Conservation (phyloP, 2,113 vertebrate genomes). For the Mohoua ochrocephala region DNA sequence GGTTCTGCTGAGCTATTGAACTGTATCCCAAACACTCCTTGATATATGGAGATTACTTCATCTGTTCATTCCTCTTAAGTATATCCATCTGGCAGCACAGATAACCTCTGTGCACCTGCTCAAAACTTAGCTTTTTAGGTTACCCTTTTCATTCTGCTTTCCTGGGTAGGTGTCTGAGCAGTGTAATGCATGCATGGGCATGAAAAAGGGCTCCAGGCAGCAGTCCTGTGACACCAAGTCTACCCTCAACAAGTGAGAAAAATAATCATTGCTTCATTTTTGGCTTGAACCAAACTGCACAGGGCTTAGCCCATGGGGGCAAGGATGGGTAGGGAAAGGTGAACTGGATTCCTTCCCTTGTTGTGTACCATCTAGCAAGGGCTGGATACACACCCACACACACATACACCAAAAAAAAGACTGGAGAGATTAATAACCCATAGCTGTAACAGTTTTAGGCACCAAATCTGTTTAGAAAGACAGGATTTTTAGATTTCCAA, state of each 20-base stretch:
- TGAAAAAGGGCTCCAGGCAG: not conserved
- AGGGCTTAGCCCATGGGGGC: not conserved
- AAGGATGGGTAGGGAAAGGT: not conserved
- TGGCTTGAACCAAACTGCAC: not conserved
- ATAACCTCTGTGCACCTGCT: not conserved
- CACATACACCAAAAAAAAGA: not conserved
- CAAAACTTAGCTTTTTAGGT: not conserved
- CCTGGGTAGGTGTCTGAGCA: rapidly evolving
- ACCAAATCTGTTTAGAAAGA: not conserved
- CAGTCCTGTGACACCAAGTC: not conserved
- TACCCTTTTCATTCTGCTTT: not conserved
- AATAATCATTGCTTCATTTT: not conserved
- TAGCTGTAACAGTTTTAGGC: not conserved
- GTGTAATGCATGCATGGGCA: not conserved
- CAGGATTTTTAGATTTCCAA: not conserved
- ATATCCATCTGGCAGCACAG: not conserved
- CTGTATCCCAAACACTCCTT: not conserved
- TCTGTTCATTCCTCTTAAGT: not conserved
- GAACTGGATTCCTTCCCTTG: not conserved
- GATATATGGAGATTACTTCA: not conserved
- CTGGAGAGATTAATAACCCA: not conserved
- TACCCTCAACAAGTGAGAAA: not conserved
- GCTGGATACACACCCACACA: not conserved
- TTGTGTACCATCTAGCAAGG: not conserved
- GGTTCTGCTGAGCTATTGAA: not conserved